Evolutionary conservation across 2,888 invertebrate genomes (phyloP).

Genomic region (Catocala nupta): DNA sequence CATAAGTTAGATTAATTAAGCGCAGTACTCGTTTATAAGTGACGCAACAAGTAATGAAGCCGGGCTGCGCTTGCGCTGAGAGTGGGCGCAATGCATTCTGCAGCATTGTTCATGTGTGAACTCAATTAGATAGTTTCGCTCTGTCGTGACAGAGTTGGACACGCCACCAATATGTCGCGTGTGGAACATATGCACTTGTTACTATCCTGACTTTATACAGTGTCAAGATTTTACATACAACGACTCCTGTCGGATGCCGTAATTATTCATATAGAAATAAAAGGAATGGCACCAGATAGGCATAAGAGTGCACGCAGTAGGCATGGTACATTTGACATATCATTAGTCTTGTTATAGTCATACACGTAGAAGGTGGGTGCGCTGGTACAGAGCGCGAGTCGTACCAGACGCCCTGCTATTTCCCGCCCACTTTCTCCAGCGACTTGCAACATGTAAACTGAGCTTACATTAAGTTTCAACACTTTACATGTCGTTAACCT

Average conservation of each 20-base stretch:
- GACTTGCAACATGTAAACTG: constrained; percentile 52
- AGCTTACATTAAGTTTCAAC: constrained; percentile 58
- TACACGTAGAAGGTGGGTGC: constrained; percentile 13
- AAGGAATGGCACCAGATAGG: background rate
- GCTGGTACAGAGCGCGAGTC: constrained; percentile 21
- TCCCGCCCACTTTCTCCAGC: constrained; percentile 60
- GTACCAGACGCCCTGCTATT: constrained; percentile 41
- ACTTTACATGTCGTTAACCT: constrained; percentile 63
- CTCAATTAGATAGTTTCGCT: constrained; percentile 75
- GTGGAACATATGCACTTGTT: constrained; percentile 35
- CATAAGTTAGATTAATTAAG: constrained; percentile 32
- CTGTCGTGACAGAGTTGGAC: constrained; percentile 56
- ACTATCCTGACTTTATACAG: background rate
- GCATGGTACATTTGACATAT: background rate
- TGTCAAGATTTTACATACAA: background rate
- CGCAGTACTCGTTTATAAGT: constrained; percentile 33
- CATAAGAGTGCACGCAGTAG: background rate
- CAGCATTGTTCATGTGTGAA: constrained; percentile 75
- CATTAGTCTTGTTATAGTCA: constrained; percentile 4
- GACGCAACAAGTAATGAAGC: constrained; percentile 32
- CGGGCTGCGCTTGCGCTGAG: constrained; percentile 42
- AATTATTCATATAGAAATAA: background rate
- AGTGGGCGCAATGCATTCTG: constrained; percentile 64
- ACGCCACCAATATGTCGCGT: constrained; percentile 62
- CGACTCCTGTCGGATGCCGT: background rate